Base-by-base conservation (phyloP, 2,113 vertebrate species). In the Chroicocephalus ridibundus region DNA sequence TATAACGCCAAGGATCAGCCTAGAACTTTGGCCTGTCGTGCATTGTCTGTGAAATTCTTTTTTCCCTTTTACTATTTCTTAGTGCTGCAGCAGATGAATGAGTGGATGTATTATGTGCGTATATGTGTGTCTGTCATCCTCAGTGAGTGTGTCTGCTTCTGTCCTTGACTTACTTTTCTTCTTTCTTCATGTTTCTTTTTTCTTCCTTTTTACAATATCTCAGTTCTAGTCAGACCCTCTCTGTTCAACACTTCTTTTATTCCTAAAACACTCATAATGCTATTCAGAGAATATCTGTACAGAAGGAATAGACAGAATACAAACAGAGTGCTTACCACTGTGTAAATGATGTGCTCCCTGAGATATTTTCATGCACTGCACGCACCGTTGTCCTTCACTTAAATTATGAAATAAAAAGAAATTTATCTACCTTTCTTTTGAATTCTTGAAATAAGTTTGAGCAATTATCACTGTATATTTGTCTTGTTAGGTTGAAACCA, bases 141-240 rank as follows among this genome's bases (percentile, higher is more conserved):
- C 79, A 86, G 90, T 60, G 94, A 97, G 93, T 72, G 96, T 91
- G 95, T 96, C 96, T 96, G 96, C 77, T 97, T 97, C 95, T 97
- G 98, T 98, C 98, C 98, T 98, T 98, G 98, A 98, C 97, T 98
- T 96, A 97, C 91, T 97, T 97, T 97, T 97, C 95, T 96, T 88
- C 92, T 95, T 97, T 84, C 95, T 97, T 95, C 95, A 88, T 96
- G 88, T 72, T 97, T 97, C 94, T 96, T 97, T 96, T 95, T 92
- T 97, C 88, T 97, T 95, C 96, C 90, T 95, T 97, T 97, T 97
- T 97, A 97, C 96, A 97, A 93, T 94, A 94, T 98, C 97, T 97
- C 96, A 95, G 97, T 94, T 98, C 98, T 97, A 98, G 97, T 96
- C 97, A 98, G 96, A 97, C 82, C 94, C 91, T 94, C 96, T 98